Evolutionary conservation across 2,797 vertebrate species (phyloP).

Genomic region (Gallirallus australis): DNA sequence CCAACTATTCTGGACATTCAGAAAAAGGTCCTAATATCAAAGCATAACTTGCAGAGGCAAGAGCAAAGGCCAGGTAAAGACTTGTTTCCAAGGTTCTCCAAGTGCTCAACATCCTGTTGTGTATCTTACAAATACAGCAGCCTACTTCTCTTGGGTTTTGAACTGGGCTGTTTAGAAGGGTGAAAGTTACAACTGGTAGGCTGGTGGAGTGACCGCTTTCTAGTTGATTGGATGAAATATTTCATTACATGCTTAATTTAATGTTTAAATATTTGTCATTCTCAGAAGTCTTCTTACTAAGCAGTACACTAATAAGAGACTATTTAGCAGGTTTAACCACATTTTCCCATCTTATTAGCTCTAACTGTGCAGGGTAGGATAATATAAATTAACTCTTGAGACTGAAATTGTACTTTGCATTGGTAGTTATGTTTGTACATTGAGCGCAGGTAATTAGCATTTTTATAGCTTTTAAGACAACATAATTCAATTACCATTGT

Average conservation of each 20-base stretch:
- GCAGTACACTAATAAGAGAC: slow-evolving; percentile 2
- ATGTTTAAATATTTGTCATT: slow-evolving; percentile 61
- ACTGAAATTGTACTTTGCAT: background rate
- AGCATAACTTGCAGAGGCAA: background rate
- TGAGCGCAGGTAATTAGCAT: slow-evolving; percentile 53
- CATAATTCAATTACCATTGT: slow-evolving; percentile 73
- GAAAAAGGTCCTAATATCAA: background rate
- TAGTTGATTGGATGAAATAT: slow-evolving; percentile 34
- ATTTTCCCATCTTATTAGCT: slow-evolving; percentile 52
- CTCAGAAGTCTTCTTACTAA: slow-evolving; percentile 6
- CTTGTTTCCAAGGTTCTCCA: background rate
- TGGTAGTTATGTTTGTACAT: slow-evolving; percentile 31
- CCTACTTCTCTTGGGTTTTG: background rate
- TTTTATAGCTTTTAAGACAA: slow-evolving; percentile 67
- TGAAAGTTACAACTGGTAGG: background rate
- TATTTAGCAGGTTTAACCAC: slow-evolving; percentile 49
- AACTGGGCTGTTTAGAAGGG: background rate
- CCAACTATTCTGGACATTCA: background rate
- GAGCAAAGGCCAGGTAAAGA: background rate
- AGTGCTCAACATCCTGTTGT: rapidly evolving
- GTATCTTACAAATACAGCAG: background rate
- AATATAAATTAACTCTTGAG: slow-evolving; percentile 50
- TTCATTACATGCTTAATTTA: slow-evolving; percentile 46
- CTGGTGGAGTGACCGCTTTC: background rate
- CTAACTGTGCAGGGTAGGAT: background rate